Evolutionary conservation across 2,888 invertebrate species (phyloP).

Genomic region (Archips crataeganus): DNA sequence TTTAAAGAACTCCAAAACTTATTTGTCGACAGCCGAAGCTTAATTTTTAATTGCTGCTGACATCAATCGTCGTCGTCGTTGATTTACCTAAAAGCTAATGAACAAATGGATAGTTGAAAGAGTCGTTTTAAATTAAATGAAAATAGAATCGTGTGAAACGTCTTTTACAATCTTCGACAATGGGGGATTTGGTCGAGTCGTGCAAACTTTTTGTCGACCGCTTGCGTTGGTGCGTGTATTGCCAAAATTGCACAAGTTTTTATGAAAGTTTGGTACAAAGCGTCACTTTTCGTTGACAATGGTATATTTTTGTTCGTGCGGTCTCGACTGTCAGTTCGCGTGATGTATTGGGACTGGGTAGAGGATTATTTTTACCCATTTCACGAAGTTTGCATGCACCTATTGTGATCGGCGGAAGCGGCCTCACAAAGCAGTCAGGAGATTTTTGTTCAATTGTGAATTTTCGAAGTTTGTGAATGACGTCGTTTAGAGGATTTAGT

Average conservation of each 20-base stretch:
- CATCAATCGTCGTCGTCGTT: conserved; percentile 65
- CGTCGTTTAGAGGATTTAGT: conserved; percentile 56
- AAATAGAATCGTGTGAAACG: conserved; percentile 59
- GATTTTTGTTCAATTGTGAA: conserved; percentile 72
- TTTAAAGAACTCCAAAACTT: conserved; percentile 66
- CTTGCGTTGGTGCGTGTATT: conserved; percentile 69
- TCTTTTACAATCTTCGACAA: conserved; percentile 55
- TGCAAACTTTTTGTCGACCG: conserved; percentile 51
- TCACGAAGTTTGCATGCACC: conserved; percentile 84
- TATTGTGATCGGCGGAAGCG: conserved; percentile 82
- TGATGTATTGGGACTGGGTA: conserved; percentile 82
- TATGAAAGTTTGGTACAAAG: conserved; percentile 80
- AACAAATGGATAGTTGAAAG: conserved; percentile 42
- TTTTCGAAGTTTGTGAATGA: conserved; percentile 70
- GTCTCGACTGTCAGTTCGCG: conserved; percentile 82
- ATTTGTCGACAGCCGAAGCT: conserved; percentile 64
- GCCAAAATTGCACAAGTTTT: conserved; percentile 82
- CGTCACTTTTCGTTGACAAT: conserved; percentile 72
- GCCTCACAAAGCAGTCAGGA: conserved; percentile 74
- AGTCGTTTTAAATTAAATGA: conserved; percentile 46
- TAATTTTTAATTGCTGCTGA: conserved; percentile 69
- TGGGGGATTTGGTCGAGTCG: conserved; percentile 49
- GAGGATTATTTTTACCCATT: conserved; percentile 85
- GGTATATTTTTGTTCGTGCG: conserved; percentile 84
- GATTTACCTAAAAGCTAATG: conserved; percentile 63